Conservation (phyloP, 2,888 invertebrate genomes). For the Dolichopus griseipennis region DNA sequence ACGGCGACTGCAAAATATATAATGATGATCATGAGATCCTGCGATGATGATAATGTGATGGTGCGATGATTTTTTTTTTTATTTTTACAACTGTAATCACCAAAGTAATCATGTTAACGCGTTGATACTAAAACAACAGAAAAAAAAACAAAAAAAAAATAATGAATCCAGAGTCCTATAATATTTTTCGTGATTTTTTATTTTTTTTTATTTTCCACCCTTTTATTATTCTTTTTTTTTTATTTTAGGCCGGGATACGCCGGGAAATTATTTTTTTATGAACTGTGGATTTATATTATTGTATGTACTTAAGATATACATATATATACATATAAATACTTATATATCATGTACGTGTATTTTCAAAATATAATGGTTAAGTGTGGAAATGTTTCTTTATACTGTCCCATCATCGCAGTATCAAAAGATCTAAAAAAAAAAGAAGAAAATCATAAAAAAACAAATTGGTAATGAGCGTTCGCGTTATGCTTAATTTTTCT, state of each 20-base stretch:
- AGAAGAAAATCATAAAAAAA: too few species aligned
- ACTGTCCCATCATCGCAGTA: not conserved
- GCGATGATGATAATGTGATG: slow-evolving; percentile 1
- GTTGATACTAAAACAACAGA: not conserved
- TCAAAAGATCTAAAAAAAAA: not conserved
- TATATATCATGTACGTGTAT: too few species aligned
- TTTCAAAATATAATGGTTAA: not conserved
- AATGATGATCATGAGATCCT: slow-evolving; percentile 4
- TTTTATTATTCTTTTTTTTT: not conserved
- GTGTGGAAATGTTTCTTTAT: not conserved
- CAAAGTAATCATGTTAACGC: slow-evolving; percentile 6
- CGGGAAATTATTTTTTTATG: too few species aligned
- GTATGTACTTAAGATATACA: too few species aligned
- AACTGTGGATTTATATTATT: too few species aligned
- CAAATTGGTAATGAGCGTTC: not conserved
- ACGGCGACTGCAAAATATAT: not conserved
- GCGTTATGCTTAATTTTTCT: not conserved
- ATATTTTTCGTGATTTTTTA: not conserved
- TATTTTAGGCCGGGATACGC: not conserved
- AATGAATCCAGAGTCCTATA: not conserved
- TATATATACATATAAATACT: too few species aligned
- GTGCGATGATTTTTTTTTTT: not conserved
- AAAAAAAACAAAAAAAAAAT: not conserved
- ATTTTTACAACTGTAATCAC: not conserved
- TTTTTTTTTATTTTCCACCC: not conserved